Evolutionary conservation across 2,113 vertebrate species (phyloP).

Genomic region (Dicaeum eximium): DNA sequence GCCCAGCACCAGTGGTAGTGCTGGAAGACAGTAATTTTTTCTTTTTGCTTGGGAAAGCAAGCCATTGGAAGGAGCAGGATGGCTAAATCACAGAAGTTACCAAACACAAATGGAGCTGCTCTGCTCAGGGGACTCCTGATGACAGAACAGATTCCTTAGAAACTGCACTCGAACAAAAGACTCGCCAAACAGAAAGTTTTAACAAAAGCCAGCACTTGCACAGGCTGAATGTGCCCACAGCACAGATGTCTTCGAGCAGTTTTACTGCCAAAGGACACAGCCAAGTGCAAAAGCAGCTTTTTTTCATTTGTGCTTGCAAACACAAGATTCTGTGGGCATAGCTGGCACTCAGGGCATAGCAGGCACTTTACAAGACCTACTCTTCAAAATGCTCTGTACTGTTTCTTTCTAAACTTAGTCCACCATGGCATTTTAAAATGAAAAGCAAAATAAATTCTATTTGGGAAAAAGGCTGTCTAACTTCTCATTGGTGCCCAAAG

Average conservation of each 20-base stretch:
- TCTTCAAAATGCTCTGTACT: background rate
- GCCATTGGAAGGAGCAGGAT: background rate
- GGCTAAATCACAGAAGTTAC: background rate
- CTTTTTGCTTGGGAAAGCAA: background rate
- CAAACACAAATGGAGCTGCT: background rate
- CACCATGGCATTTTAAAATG: background rate
- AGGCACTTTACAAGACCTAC: background rate
- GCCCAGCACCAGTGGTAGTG: background rate
- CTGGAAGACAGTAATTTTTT: background rate
- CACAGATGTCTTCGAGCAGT: background rate
- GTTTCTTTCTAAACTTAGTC: background rate
- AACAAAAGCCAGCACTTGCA: background rate
- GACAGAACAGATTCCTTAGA: background rate
- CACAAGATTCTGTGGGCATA: background rate
- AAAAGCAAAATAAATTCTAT: background rate
- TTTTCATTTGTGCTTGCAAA: background rate
- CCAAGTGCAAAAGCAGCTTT: conserved; percentile 16
- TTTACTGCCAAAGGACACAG: background rate
- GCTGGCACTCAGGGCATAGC: background rate
- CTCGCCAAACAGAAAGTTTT: conserved; percentile 4
- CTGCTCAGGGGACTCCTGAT: background rate
- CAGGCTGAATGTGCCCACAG: background rate
- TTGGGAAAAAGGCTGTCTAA: background rate
- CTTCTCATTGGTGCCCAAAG: background rate
- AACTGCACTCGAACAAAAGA: background rate